Evolutionary conservation across 2,113 vertebrate species (phyloP).

Genomic region (Plotosus lineatus): DNA sequence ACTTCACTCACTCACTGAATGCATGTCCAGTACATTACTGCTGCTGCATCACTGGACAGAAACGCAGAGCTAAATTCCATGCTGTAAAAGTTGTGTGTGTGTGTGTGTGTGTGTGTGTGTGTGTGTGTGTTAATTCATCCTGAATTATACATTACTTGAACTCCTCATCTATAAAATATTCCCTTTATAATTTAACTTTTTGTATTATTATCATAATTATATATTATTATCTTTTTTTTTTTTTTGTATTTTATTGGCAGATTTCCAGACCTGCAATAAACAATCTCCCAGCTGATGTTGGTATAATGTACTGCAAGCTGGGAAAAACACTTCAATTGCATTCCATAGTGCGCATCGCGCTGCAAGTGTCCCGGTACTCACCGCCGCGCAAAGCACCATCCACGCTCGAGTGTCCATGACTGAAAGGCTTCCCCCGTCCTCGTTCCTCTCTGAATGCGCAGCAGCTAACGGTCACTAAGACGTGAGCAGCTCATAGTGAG

Average conservation of each 20-base stretch:
- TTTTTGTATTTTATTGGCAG: no score
- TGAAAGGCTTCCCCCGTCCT: constrained; percentile 48
- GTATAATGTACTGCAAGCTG: background rate
- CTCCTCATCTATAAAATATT: background rate
- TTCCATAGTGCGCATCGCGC: constrained; percentile 9
- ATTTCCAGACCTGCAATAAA: background rate
- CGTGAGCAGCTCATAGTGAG: constrained; percentile 63
- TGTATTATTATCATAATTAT: no score
- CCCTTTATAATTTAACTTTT: background rate
- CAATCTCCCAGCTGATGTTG: background rate
- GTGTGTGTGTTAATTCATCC: background rate
- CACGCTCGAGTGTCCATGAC: constrained; percentile 67
- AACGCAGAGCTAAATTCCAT: background rate
- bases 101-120: background rate
- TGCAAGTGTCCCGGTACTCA: constrained; percentile 57
- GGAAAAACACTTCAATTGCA: background rate
- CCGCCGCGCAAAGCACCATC: constrained; percentile 67
- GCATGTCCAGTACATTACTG: background rate
- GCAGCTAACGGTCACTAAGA: constrained; percentile 26
- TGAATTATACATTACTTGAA: background rate
- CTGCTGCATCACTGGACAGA: background rate
- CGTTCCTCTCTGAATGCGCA: constrained; percentile 28
- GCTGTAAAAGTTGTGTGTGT: background rate
- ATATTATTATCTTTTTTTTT: no score
- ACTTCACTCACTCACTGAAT: background rate